Conservation (phyloP, 2,797 vertebrate genomes). For the Urophycis tenuis region DNA sequence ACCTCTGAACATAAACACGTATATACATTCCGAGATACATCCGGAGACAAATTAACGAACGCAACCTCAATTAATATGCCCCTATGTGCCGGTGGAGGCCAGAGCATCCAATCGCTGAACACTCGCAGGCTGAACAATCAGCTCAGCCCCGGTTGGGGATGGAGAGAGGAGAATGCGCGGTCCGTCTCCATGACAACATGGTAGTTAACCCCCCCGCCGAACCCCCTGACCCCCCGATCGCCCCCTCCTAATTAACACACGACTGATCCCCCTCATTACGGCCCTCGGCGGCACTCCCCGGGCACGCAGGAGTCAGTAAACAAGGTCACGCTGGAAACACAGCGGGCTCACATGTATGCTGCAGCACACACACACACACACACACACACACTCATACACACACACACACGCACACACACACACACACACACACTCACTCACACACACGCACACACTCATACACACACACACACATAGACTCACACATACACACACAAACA, state of each 20-base stretch:
- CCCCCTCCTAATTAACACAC: slow-evolving; percentile 38
- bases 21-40: background rate
- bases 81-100: background rate
- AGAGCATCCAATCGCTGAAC: background rate
- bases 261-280: slow-evolving; percentile 29
- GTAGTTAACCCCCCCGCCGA: slow-evolving; percentile 27
- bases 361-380: background rate
- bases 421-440: background rate
- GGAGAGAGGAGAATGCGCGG: slow-evolving; percentile 4
- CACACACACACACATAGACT: slow-evolving; percentile 10
- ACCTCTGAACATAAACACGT: background rate
- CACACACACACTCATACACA: background rate
- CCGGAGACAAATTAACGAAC: background rate
- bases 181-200: slow-evolving; percentile 18
- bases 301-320: background rate
- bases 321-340: background rate
- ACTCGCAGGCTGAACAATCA: background rate
- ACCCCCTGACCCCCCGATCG: slow-evolving; percentile 7
- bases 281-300: background rate
- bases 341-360: slow-evolving; percentile 10
- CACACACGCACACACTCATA: slow-evolving; percentile 15
- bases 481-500: background rate
- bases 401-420: slow-evolving; percentile 2
- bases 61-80: background rate
- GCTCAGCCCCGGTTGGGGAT: background rate